Percentiles rank a stretch among this genome's conserved stretches.
These are phyloP conservation scores for Tretioscincus oriximinensis DNA, from an alignment of 2,113 vertebrate species.

Conservation along the genomic window DNA sequence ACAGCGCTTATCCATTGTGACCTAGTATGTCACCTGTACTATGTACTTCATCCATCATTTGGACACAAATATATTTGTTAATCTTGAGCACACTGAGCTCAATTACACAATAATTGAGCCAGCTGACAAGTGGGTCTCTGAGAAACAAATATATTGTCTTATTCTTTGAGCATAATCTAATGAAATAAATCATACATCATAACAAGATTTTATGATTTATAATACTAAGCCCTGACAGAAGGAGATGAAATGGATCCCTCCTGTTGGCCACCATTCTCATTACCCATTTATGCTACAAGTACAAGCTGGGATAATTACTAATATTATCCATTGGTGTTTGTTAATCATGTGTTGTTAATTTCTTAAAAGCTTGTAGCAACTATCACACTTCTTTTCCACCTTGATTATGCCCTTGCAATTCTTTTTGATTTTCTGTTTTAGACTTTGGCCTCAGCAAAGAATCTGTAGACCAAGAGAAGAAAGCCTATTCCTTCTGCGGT, in stretches of 20 bases:
- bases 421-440: slow-evolving; percentile 71
- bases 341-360: not conserved
- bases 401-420: slow-evolving; percentile 38
- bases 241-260: too few species aligned
- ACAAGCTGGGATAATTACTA: too few species aligned
- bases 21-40: not conserved
- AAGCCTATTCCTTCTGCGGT: slow-evolving; percentile 98
- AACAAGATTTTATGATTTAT: not conserved
- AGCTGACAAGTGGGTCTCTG: not conserved
- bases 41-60: not conserved
- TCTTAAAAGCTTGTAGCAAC: not conserved
- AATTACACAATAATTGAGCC: not conserved
- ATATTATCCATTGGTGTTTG: too few species aligned
- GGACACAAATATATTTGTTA: not conserved
- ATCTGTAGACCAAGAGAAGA: slow-evolving; percentile 97
- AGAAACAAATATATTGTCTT: too few species aligned
- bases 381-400: slow-evolving; percentile 45
- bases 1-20: not conserved
- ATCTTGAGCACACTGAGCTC: not conserved
- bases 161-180: too few species aligned
- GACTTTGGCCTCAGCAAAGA: slow-evolving; percentile 99
- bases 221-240: too few species aligned
- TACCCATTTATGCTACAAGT: too few species aligned
- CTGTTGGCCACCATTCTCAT: too few species aligned
- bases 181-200: not conserved